phyloP scores from a whole-genome alignment of 2,113 vertebrate genomes.

The Calypte anna region DNA sequence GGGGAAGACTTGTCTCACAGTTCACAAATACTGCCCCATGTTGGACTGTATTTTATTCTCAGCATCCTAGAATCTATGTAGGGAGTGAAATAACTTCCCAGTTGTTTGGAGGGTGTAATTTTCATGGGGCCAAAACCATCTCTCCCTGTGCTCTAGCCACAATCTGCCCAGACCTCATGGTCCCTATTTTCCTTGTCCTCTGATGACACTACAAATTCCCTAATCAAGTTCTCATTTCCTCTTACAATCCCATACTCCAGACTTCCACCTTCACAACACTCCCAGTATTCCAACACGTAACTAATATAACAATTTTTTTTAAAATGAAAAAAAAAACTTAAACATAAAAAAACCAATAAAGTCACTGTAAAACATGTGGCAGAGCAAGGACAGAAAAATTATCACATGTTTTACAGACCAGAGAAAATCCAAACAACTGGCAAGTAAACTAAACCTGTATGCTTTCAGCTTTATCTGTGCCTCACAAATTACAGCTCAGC shows the following conservation, averaged over 20 bases:
- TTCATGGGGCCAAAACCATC: neutral
- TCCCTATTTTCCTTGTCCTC: neutral
- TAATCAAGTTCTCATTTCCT: neutral
- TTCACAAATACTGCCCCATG: neutral
- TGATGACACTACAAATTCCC: neutral
- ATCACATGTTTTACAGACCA: rapidly evolving
- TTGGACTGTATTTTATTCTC: neutral
- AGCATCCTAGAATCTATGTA: neutral
- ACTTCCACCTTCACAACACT: neutral
- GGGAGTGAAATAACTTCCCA: neutral
- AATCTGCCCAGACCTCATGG: rapidly evolving
- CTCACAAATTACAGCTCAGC: neutral
- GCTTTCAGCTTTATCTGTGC: neutral
- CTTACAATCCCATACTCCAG: neutral
- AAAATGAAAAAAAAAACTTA: neutral
- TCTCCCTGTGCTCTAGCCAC: neutral
- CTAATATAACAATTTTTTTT: neutral
- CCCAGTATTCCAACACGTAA: neutral
- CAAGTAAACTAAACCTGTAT: neutral
- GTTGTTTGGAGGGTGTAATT: rapidly evolving
- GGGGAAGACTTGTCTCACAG: neutral
- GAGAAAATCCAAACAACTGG: neutral
- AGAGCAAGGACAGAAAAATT: neutral
- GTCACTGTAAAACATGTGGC: neutral
- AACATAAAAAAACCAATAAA: neutral